Evolutionary conservation across 1,140 invertebrate genomes (phyloP).

Genomic region (Stenopsyche tienmushanensis): DNA sequence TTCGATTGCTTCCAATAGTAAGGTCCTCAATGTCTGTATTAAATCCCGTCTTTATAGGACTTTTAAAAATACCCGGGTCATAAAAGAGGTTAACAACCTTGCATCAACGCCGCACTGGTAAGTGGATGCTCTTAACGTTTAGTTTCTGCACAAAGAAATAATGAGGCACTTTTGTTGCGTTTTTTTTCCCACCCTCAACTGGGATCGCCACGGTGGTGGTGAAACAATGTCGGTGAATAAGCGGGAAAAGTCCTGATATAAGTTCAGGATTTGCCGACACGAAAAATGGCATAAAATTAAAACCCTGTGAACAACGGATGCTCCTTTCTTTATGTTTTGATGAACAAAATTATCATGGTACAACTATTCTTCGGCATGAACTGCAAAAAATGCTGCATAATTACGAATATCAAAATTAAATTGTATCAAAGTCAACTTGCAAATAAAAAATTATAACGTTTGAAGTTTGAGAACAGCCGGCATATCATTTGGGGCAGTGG

Average conservation of each 20-base stretch:
- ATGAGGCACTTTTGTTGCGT: constrained; percentile 38
- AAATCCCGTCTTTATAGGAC: not conserved
- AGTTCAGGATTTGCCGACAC: not conserved
- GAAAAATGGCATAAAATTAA: not conserved
- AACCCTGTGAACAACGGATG: not conserved
- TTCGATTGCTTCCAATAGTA: not conserved
- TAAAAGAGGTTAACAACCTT: not conserved
- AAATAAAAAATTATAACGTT: too few species aligned
- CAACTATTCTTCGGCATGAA: too few species aligned
- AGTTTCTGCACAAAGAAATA: constrained; percentile 34
- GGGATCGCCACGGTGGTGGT: not conserved
- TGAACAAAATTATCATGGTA: too few species aligned
- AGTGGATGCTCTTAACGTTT: constrained; percentile 23
- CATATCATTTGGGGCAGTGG: too few species aligned
- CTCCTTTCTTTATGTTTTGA: too few species aligned
- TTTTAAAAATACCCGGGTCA: not conserved
- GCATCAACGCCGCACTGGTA: not conserved
- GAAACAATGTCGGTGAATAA: not conserved
- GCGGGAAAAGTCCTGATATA: too few species aligned
- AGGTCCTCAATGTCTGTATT: not conserved
- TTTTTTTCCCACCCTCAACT: not conserved
- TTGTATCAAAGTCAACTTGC: too few species aligned
- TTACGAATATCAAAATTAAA: too few species aligned
- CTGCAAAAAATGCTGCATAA: too few species aligned
- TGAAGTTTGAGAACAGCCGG: too few species aligned